Evolutionary conservation across 2,888 invertebrate species (phyloP).

Genomic region (Papilio demoleus): DNA sequence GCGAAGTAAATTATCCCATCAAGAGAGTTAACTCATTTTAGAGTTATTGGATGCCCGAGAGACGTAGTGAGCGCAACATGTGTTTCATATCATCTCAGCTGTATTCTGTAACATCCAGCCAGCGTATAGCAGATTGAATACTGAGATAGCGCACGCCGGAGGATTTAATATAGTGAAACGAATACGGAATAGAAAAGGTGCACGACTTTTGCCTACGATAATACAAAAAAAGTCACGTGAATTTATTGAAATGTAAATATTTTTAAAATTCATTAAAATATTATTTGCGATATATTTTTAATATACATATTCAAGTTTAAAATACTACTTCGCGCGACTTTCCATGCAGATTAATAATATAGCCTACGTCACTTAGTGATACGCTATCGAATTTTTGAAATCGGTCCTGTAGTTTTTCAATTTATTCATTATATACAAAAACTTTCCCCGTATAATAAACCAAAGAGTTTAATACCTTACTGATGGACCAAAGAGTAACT

Average conservation of each 20-base stretch:
- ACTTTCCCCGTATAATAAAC: too few relatives aligned
- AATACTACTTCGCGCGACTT: too few relatives aligned
- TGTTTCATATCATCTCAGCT: constrained; percentile 70
- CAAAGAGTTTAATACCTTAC: too few relatives aligned
- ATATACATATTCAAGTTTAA: background rate
- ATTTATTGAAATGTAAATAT: constrained; percentile 70
- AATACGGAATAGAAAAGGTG: constrained; percentile 63
- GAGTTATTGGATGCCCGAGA: constrained; percentile 68
- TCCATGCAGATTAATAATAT: too few relatives aligned
- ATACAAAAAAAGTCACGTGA: constrained; percentile 78
- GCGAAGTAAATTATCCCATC: constrained; percentile 66
- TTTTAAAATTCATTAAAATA: background rate
- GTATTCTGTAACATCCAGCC: constrained; percentile 68
- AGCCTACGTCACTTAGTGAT: too few relatives aligned
- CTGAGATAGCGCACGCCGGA: constrained; percentile 65
- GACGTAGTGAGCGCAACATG: constrained; percentile 72
- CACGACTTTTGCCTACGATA: constrained; percentile 67
- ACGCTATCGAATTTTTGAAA: too few relatives aligned
- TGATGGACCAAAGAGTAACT: too few relatives aligned
- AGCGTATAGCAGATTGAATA: constrained; percentile 70
- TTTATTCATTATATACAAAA: too few relatives aligned
- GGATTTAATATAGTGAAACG: constrained; percentile 74
- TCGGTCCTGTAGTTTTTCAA: too few relatives aligned
- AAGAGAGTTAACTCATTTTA: constrained; percentile 71
- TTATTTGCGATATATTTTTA: background rate